Conservation (phyloP, 2,797 vertebrate genomes). For the Artibeus lituratus region DNA sequence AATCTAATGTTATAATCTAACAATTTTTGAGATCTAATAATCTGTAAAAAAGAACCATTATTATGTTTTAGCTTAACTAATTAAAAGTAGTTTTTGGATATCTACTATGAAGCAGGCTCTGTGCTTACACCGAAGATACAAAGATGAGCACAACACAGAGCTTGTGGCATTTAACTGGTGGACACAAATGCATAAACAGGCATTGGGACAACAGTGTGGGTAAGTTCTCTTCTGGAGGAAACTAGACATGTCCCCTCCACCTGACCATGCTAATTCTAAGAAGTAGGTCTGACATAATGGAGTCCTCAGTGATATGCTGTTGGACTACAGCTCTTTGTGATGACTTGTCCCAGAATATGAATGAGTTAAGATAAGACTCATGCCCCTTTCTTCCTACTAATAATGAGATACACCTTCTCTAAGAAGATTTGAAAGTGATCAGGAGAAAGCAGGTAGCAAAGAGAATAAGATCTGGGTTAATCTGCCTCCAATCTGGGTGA, state of each 20-base stretch:
- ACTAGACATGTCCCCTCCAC: neutral
- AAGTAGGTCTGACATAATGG: neutral
- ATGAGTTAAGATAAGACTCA: neutral
- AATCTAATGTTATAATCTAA: neutral
- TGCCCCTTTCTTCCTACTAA: neutral
- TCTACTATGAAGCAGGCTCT: neutral
- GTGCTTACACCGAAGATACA: neutral
- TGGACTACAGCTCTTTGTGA: neutral
- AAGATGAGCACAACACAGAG: neutral
- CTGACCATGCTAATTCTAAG: neutral
- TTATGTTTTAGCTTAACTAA: neutral
- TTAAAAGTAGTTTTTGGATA: neutral
- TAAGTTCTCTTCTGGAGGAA: neutral
- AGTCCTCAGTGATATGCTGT: neutral
- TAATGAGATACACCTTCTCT: neutral
- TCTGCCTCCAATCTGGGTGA: neutral
- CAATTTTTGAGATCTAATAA: neutral
- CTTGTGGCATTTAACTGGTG: neutral
- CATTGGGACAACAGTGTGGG: neutral
- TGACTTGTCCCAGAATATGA: neutral
- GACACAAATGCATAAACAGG: neutral
- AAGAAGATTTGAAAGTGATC: neutral
- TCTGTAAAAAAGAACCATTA: neutral
- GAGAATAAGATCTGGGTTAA: neutral
- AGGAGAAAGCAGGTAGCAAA: neutral